Evolutionary conservation across 2,113 vertebrate species (phyloP), one percentile per base, ranked within the genome.

Genomic region (Perca flavescens): DNA sequence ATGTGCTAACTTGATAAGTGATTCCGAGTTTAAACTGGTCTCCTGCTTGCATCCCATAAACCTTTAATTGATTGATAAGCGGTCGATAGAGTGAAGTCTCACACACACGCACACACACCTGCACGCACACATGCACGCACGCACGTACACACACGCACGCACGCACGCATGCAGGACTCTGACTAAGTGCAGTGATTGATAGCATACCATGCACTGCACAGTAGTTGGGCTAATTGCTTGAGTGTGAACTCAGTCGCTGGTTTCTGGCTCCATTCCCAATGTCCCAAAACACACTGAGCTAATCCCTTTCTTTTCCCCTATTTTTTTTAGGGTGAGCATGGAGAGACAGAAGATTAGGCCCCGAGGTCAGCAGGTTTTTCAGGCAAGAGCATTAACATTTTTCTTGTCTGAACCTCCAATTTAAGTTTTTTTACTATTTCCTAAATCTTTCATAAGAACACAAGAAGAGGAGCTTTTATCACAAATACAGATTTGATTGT

Each of bases 151-250:
- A 22, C 72, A 52, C 36, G 31, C 14, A 25, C 11, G 25, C 69
- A 43, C 50, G 69, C 22, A 56, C 47, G n/a, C 25, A 58, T 61
- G 50, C 36, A 14, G 15, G 25, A 31, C 65, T 34, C 19, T 61
- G 62, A 71, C 65, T 83, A 71, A 82, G 74, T 52, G 40, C n/a
- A 13, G 21, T 78, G 86, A 90, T 82, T 90, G 77, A 91, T 84
- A 69, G 69, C 61, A 54, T 77, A 47, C 64, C 15, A 28, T 65
- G 46, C 34, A 34, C 63, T 72, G 67, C 67, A 16, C 73, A 72
- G 75, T 52, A 64, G 74, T 60, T 67, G 66, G 83, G 65, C 74
- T 84, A 80, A 86, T 85, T 84, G 28, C 80, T 66, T 7, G 57
- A 90, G 53, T 86, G 62, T 80, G 84, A 83, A 76, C 79, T 81